phyloP scores from a whole-genome alignment of 2,888 invertebrate species.

The Autographa pulchrina region DNA sequence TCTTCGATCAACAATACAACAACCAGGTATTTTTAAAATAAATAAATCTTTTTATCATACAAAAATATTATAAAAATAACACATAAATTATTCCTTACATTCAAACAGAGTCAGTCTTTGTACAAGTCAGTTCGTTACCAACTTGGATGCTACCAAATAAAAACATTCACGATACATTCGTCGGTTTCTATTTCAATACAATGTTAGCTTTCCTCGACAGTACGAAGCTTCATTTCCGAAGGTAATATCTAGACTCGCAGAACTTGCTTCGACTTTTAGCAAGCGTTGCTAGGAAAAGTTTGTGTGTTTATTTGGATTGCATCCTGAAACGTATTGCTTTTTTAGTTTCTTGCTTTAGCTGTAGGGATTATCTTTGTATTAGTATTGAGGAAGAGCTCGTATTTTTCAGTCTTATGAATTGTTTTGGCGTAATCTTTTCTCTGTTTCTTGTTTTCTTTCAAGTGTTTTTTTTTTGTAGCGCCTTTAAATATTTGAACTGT shows the following conservation, averaged over 20 bases:
- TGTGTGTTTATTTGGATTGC: conserved; percentile 54
- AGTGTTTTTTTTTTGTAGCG: background rate
- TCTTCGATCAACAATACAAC: too few species aligned
- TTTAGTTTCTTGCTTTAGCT: conserved; percentile 26
- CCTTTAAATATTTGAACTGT: background rate
- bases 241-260: conserved; percentile 55
- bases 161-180: conserved; percentile 48
- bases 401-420: conserved; percentile 26
- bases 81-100: background rate
- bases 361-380: conserved; percentile 37
- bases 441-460: conserved; percentile 12
- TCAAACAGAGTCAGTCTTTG: background rate
- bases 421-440: conserved; percentile 19
- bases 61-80: background rate
- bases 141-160: conserved; percentile 52
- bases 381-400: conserved; percentile 33
- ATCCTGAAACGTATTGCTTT: conserved; percentile 49
- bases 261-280: conserved; percentile 57
- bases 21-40: too few species aligned
- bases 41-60: too few species aligned
- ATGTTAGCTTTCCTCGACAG: conserved; percentile 57
- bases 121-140: conserved; percentile 51
- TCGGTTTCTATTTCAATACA: conserved; percentile 63
- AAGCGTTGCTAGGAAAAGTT: conserved; percentile 48
- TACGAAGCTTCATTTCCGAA: conserved; percentile 61